A percentile compares a stretch with the other conserved stretches of the same genome.
Evolutionary conservation across 2,888 invertebrate genomes (phyloP).

Genomic region (Spilosoma lubricipeda): DNA sequence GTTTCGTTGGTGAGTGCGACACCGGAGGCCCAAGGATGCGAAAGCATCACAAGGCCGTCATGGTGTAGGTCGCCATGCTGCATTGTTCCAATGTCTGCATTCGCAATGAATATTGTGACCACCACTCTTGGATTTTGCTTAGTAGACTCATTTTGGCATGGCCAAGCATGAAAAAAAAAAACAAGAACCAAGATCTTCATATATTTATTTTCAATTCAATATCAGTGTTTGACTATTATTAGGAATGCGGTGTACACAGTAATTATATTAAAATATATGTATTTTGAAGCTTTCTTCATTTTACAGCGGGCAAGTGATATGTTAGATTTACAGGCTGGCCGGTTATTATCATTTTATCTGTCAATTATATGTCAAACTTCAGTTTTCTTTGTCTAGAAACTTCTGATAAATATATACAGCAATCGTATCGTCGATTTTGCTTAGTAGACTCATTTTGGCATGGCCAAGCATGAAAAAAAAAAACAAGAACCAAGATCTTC

Average conservation of each 20-base stretch:
- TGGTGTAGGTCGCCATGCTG: no score
- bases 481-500: constrained; percentile 37
- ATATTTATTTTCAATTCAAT: constrained; percentile 62
- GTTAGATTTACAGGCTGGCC: constrained; percentile 49
- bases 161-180: constrained; percentile 28
- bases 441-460: no score
- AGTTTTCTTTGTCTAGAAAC: not conserved
- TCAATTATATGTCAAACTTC: not conserved
- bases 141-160: no score
- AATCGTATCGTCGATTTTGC: no score
- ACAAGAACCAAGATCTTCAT: constrained; percentile 40
- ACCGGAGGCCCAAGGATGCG: no score
- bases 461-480: constrained; percentile 22
- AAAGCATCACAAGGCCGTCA: no score
- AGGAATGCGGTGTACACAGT: constrained; percentile 62
- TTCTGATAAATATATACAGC: not conserved
- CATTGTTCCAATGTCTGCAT: no score
- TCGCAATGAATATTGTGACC: no score
- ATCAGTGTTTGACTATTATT: constrained; percentile 66
- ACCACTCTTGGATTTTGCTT: no score
- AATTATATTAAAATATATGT: constrained; percentile 62
- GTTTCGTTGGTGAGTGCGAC: no score
- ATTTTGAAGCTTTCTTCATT: constrained; percentile 58
- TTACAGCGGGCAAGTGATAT: constrained; percentile 61
- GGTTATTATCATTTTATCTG: constrained; percentile 8